Evolutionary conservation across 2,797 vertebrate genomes (phyloP).

Genomic region (Acridotheres tristis): DNA sequence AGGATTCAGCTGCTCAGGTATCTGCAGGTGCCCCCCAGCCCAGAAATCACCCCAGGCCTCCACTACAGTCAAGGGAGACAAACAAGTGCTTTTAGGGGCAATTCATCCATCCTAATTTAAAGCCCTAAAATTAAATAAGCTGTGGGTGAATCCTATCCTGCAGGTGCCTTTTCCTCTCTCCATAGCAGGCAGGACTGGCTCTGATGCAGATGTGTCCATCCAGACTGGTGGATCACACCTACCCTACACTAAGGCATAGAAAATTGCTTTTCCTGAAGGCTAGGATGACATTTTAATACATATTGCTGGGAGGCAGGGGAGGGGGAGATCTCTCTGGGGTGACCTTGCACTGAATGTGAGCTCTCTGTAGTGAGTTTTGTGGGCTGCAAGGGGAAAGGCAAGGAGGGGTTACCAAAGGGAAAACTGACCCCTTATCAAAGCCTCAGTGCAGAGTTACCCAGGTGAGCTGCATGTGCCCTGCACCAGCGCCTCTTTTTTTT

Average conservation of each 20-base stretch:
- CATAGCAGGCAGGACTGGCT: not conserved
- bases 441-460: not conserved
- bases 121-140: not conserved
- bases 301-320: not conserved
- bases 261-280: not conserved
- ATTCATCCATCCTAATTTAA: not conserved
- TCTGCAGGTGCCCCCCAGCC: not conserved
- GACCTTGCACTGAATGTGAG: not conserved
- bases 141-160: not conserved
- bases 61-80: not conserved
- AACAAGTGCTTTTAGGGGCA: not conserved
- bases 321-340: not conserved
- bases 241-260: not conserved
- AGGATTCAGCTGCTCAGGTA: not conserved
- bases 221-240: not conserved
- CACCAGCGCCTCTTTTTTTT: not conserved
- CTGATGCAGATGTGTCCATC: not conserved
- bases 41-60: not conserved
- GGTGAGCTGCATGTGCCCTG: not conserved
- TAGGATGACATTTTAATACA: not conserved
- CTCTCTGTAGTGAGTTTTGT: not conserved
- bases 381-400: not conserved
- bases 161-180: not conserved
- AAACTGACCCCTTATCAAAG: fast-evolving
- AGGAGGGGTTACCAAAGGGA: not conserved